phyloP scores from a whole-genome alignment of 2,113 vertebrate genomes.

The Saguinus midas region DNA sequence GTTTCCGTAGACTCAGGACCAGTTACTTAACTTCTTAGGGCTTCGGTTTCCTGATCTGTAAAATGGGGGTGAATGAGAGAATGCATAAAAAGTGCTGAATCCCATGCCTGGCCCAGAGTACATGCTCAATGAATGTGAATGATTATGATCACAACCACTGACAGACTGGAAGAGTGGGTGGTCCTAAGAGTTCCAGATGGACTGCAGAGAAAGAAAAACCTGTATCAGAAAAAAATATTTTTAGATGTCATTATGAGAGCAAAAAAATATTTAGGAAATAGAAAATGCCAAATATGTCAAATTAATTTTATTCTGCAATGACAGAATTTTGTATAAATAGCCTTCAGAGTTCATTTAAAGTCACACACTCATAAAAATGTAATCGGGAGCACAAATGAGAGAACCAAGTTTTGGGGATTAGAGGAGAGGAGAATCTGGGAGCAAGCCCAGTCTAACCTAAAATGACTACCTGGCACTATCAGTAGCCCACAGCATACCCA shows the following conservation, averaged over 20 bases:
- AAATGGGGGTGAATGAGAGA: not conserved
- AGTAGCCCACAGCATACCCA: not conserved
- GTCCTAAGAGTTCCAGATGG: not conserved
- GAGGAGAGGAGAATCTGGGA: not conserved
- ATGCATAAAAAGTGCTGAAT: not conserved
- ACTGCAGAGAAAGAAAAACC: not conserved
- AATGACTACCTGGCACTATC: not conserved
- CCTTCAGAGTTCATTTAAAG: not conserved
- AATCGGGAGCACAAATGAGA: not conserved
- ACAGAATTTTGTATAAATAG: not conserved
- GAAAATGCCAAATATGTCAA: not conserved
- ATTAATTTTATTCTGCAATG: not conserved
- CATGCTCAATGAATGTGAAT: not conserved
- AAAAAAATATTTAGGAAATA: not conserved
- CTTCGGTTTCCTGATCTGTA: not conserved
- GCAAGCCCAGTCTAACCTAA: not conserved
- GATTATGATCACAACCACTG: not conserved
- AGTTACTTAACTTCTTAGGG: not conserved
- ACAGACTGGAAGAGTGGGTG: not conserved
- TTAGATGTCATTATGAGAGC: not conserved
- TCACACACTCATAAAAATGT: not conserved
- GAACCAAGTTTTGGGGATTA: not conserved
- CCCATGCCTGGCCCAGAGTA: not conserved
- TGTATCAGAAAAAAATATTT: not conserved
- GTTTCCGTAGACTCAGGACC: not conserved